phyloP scores from a whole-genome alignment of 2,888 invertebrate species.

The Sphaeridia pumilis region DNA sequence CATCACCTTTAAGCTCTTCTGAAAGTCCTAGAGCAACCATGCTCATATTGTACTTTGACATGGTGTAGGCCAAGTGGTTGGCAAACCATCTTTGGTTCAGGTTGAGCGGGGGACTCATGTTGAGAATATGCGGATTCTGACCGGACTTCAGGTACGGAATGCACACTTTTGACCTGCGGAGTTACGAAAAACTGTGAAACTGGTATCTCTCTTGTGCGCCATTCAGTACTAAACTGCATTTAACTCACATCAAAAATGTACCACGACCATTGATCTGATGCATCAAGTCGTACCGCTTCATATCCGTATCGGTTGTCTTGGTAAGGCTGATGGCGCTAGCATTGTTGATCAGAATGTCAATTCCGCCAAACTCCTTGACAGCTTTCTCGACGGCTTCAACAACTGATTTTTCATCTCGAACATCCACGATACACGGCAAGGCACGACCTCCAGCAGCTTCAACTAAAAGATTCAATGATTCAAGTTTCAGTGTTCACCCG shows the following conservation, averaged over 20 bases:
- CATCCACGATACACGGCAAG: constrained; percentile 76
- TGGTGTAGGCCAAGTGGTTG: constrained; percentile 78
- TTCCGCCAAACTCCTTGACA: constrained; percentile 79
- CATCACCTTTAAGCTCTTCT: constrained; percentile 71
- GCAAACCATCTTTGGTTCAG: constrained; percentile 83
- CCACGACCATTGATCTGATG: constrained; percentile 86
- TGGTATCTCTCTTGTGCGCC: no score
- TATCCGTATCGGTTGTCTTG: constrained; percentile 68
- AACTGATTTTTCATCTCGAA: constrained; percentile 67
- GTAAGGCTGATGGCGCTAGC: constrained; percentile 87
- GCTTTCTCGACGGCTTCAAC: constrained; percentile 59
- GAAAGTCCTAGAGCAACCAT: constrained; percentile 97
- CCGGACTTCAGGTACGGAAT: constrained; percentile 76
- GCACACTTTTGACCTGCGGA: constrained; percentile 72
- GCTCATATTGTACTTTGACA: constrained; percentile 98
- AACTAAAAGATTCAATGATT: no score
- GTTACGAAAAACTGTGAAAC: no score
- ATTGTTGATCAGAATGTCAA: constrained; percentile 90
- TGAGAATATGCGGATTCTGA: constrained; percentile 83
- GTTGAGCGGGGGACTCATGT: constrained; percentile 86
- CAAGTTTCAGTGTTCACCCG: no score
- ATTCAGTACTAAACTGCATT: no score
- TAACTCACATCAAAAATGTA: constrained; percentile 79
- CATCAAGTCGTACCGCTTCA: constrained; percentile 97
- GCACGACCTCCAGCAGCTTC: constrained; percentile 76